These are phyloP conservation scores for Ceratothoa steindachneri DNA, from an alignment of 2,888 invertebrate genomes.

Conservation along the genomic window DNA sequence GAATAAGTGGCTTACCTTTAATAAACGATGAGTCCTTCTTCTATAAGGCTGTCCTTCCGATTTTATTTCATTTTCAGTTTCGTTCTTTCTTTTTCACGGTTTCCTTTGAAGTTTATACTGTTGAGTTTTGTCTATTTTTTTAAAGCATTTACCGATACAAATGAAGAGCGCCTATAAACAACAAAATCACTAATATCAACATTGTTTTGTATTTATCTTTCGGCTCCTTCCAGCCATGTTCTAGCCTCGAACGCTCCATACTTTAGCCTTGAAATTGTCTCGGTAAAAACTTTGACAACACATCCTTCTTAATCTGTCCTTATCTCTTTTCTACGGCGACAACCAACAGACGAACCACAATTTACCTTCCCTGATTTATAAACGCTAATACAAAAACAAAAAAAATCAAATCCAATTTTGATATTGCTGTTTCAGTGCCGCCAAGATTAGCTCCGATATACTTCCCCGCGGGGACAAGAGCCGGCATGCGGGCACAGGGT, in stretches of 20 bases:
- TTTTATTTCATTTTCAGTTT: background rate
- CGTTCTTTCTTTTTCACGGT: too few species aligned
- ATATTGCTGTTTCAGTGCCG: slow-evolving; percentile 33
- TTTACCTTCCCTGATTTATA: background rate
- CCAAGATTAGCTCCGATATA: slow-evolving; percentile 37
- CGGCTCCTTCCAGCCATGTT: too few species aligned
- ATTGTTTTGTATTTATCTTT: too few species aligned
- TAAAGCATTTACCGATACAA: too few species aligned
- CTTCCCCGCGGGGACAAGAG: slow-evolving; percentile 31
- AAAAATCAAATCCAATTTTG: too few species aligned
- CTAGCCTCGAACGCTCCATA: too few species aligned
- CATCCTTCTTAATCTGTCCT: background rate
- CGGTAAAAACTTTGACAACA: background rate
- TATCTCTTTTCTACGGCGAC: background rate
- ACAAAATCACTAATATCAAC: too few species aligned
- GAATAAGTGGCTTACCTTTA: background rate
- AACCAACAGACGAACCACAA: background rate
- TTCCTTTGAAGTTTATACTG: too few species aligned
- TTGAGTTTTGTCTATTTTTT: too few species aligned
- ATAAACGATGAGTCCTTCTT: background rate
- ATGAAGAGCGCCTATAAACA: too few species aligned
- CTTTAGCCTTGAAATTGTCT: too few species aligned
- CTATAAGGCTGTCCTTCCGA: background rate
- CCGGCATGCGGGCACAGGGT: slow-evolving; percentile 36
- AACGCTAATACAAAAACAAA: too few species aligned